Evolutionary conservation across 1,140 invertebrate species (phyloP).

Genomic region (Dysdera silvatica): DNA sequence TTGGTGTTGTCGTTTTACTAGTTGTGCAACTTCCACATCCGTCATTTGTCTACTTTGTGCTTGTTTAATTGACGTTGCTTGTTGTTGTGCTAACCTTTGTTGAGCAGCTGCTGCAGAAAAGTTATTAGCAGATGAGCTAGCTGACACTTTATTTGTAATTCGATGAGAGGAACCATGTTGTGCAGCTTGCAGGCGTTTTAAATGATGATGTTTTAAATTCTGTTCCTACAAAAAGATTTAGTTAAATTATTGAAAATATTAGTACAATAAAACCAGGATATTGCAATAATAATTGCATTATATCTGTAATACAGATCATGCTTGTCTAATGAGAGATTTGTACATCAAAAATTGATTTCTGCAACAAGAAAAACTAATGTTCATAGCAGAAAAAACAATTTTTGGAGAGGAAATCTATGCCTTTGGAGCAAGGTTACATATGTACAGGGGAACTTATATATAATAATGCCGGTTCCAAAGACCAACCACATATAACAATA

Average conservation of each 20-base stretch:
- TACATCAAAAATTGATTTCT: background rate
- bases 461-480: too few relatives aligned
- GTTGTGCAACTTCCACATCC: conserved; percentile 59
- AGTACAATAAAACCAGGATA: background rate
- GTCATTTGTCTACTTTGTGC: conserved; percentile 50
- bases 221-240: conserved; percentile 29
- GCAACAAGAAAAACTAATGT: too few relatives aligned
- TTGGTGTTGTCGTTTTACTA: conserved; percentile 57
- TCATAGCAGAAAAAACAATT: too few relatives aligned
- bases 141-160: conserved; percentile 34
- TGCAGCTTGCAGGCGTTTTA: conserved; percentile 36
- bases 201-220: conserved; percentile 35
- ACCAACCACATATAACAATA: too few relatives aligned
- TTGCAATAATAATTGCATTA: background rate
- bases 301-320: background rate
- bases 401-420: too few relatives aligned
- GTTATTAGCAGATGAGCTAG: conserved; percentile 35
- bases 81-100: conserved; percentile 29
- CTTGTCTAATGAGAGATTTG: background rate
- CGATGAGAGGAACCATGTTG: conserved; percentile 15
- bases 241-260: conserved; percentile 1
- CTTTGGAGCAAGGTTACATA: too few relatives aligned
- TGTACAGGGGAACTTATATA: too few relatives aligned
- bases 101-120: conserved; percentile 38
- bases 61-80: conserved; percentile 39